Evolutionary conservation across 2,113 vertebrate species (phyloP).

Genomic region (Raphicerus campestris): DNA sequence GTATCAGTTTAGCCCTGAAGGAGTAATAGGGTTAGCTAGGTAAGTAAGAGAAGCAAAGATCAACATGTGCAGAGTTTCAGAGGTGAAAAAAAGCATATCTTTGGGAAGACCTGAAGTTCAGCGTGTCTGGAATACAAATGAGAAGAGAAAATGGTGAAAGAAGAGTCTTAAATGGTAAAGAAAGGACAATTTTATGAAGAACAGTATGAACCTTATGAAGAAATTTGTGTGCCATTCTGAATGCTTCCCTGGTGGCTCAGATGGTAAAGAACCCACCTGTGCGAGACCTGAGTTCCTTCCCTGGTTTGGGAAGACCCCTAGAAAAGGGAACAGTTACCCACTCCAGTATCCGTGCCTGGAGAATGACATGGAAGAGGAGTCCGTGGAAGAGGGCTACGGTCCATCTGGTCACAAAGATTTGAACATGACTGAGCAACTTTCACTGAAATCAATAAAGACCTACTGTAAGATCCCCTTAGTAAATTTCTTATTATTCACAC

Average conservation of each 20-base stretch:
- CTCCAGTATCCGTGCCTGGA: neutral
- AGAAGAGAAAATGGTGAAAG: neutral
- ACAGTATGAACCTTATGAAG: neutral
- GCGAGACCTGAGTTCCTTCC: neutral
- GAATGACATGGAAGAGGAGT: neutral
- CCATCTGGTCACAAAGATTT: neutral
- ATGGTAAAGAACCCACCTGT: neutral
- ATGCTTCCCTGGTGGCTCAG: neutral
- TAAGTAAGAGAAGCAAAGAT: neutral
- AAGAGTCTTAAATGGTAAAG: neutral
- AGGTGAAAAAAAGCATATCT: neutral
- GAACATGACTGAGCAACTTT: neutral
- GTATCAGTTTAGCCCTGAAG: neutral
- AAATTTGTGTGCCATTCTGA: neutral
- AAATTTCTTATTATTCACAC: neutral
- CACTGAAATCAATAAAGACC: neutral
- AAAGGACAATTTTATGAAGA: neutral
- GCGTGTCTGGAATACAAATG: neutral
- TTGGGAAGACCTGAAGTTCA: neutral
- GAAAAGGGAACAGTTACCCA: neutral
- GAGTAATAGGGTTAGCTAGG: neutral
- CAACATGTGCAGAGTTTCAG: neutral
- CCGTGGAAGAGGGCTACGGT: neutral
- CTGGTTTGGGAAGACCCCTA: neutral
- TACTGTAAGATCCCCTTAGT: neutral